phyloP scores from a whole-genome alignment of 1,140 invertebrate genomes.

The Brachionus koreanus region DNA sequence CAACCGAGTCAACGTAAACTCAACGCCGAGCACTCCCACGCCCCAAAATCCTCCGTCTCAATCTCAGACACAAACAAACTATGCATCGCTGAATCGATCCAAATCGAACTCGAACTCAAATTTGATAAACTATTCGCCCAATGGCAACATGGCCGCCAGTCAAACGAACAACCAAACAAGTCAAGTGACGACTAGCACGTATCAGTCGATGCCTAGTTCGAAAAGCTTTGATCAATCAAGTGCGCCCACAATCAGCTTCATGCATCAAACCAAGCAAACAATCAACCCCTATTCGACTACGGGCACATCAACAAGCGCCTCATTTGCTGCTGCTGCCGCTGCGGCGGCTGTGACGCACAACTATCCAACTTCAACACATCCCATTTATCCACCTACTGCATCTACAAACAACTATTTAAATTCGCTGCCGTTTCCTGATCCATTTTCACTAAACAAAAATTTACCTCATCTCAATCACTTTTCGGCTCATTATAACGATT shows the following conservation, averaged over 20 bases:
- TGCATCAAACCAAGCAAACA: neutral
- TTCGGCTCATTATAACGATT: neutral
- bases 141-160: neutral
- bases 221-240: conserved; percentile 14
- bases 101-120: conserved; percentile 23
- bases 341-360: neutral
- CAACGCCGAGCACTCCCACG: neutral
- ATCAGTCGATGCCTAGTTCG: neutral
- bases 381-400: neutral
- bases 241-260: conserved; percentile 7
- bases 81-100: neutral
- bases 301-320: neutral
- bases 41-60: neutral
- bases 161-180: neutral
- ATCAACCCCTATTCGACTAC: neutral
- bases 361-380: neutral
- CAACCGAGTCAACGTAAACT: neutral
- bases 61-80: neutral
- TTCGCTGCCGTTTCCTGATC: neutral
- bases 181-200: neutral
- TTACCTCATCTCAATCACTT: conserved; percentile 17
- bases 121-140: neutral
- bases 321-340: neutral
- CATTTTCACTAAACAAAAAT: neutral
- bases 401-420: neutral